These are phyloP conservation scores for Vireo griseus DNA, from an alignment of 2,797 vertebrate species.

Conservation along the genomic window DNA sequence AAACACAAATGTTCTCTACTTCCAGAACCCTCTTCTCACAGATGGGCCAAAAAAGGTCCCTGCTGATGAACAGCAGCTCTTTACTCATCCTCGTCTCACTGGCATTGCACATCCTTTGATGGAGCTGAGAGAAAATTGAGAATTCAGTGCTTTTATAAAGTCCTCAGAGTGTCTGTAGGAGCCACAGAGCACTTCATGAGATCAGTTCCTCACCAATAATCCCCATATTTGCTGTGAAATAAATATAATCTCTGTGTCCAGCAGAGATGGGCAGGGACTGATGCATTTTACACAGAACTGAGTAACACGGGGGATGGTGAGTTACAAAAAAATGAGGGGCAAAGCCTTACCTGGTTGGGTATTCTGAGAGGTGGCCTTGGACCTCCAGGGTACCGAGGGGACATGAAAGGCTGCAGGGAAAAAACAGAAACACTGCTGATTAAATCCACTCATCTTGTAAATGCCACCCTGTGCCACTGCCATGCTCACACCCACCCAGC, in stretches of 20 bases:
- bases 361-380: slow-evolving; percentile 93
- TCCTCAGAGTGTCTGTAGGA: neutral
- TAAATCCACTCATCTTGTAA: neutral
- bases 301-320: too few relatives aligned
- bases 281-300: neutral
- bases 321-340: neutral
- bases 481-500: neutral
- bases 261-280: neutral
- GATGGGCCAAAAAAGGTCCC: slow-evolving; percentile 8
- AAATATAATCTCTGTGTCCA: neutral
- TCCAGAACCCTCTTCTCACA: neutral
- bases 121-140: neutral
- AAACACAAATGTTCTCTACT: neutral
- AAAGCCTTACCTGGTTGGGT: slow-evolving; percentile 90
- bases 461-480: neutral
- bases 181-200: neutral
- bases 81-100: neutral
- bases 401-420: slow-evolving; percentile 90
- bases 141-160: neutral
- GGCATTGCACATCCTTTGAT: neutral
- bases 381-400: slow-evolving; percentile 94
- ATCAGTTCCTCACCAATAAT: neutral
- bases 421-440: neutral
- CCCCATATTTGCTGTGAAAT: neutral
- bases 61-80: neutral